These are phyloP conservation scores for Podiceps cristatus DNA, from an alignment of 2,113 vertebrate species.

Conservation along the genomic window DNA sequence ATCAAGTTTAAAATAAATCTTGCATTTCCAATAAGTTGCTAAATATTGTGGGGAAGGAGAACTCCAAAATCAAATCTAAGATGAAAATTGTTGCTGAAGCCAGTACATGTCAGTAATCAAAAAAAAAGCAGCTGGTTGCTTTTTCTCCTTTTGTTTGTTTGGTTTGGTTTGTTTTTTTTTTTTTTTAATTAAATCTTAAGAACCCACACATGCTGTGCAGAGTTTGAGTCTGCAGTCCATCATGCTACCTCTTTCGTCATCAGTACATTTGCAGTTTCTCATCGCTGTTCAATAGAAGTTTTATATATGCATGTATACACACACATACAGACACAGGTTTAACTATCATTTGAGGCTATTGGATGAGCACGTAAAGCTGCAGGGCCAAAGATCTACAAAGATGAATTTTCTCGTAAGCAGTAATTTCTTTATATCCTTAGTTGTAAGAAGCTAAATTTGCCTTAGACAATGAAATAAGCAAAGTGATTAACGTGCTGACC, in stretches of 20 bases:
- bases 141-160: not conserved
- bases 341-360: constrained; percentile 15
- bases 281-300: not conserved
- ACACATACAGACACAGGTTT: not conserved
- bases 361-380: not conserved
- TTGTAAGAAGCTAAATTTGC: not conserved
- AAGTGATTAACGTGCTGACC: not conserved
- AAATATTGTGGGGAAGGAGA: constrained; percentile 9
- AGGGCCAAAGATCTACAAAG: not conserved
- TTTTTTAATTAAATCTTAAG: constrained; percentile 52
- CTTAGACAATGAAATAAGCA: not conserved
- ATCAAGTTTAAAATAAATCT: constrained; percentile 59
- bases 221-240: constrained; percentile 5
- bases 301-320: not conserved
- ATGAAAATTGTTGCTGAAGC: constrained; percentile 62
- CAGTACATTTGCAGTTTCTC: constrained; percentile 20
- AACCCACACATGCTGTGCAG: constrained; percentile 32
- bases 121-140: constrained; percentile 56
- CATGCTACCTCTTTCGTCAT: constrained; percentile 1
- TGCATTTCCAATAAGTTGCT: constrained; percentile 40
- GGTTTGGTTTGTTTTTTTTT: not conserved
- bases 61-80: constrained; percentile 21
- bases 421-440: constrained; percentile 1
- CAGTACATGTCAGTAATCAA: constrained; percentile 45
- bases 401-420: not conserved